Base-by-base conservation (phyloP, 2,888 invertebrate genomes). In the Drosophila merina region DNA sequence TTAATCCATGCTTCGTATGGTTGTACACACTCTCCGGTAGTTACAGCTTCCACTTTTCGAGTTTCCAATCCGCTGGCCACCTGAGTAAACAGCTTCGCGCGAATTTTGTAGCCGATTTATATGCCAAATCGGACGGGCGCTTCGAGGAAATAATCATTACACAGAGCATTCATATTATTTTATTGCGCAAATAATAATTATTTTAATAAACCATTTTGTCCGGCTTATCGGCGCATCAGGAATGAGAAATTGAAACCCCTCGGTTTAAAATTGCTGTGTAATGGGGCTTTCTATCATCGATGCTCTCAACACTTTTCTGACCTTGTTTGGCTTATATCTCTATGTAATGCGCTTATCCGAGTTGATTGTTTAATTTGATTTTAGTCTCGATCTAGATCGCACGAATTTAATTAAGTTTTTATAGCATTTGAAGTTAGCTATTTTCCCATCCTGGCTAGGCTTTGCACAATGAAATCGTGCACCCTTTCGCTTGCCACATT, bases 401-500 rank as follows among this genome's bases (percentile, higher is more conserved):
- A 8, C 0, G 7, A 6, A 40, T 14, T 7, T 40, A 20, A 20
- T 20, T 20, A 20, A 20, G 20, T 2, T 20, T 20, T 20, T 10
- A 4, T 7, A 12, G 12, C 38, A 4, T 6, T 12, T 38, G 20
- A 7, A 12, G 6, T 6, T 5, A n/a, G 10, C 25, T 48, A 58
- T 7, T 40, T 51, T 1, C 36, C 14, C 9, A 67, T 44, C 8
- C 59, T 59, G 30, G 62, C 59, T 14, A 88, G 14, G 0, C 74
- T 81, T 51, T 77, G 57, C 31, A 75, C 63, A 28, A 89, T 78
- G 33, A 89, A 89, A 1, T 52, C 25, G 8, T 63, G 72, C 3
- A 89, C 80, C 25, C 89, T 76, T 0, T 45, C 25, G 55, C 85
- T 87, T 47, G 83, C 85, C 20, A 87, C 83, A 42, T 52, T 82